Evolutionary conservation across 2,888 invertebrate genomes (phyloP).

Genomic region (Chloromyia formosa): DNA sequence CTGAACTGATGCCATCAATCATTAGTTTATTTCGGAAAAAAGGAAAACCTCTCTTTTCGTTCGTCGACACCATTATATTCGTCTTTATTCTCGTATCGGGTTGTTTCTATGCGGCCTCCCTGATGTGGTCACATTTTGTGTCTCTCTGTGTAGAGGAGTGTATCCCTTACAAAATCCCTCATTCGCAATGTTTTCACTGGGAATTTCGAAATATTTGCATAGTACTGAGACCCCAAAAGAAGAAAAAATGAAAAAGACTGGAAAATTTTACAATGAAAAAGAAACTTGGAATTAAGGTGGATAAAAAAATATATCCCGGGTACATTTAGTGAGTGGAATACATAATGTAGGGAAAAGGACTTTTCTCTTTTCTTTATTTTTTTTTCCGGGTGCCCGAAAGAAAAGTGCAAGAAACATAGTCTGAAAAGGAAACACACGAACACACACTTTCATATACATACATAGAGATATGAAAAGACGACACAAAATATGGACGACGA

Average conservation of each 20-base stretch:
- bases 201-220: conserved; percentile 41
- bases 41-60: background rate
- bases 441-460: too few species aligned
- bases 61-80: background rate
- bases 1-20: conserved; percentile 40
- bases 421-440: background rate
- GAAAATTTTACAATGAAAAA: conserved; percentile 39
- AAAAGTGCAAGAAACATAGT: conserved; percentile 3
- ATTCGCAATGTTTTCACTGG: conserved; percentile 10
- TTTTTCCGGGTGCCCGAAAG: background rate
- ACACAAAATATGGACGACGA: background rate
- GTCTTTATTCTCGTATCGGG: background rate
- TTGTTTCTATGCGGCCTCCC: background rate
- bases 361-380: background rate
- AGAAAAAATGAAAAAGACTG: too few species aligned
- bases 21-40: conserved; percentile 17
- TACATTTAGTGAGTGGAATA: conserved; percentile 41
- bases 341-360: conserved; percentile 22
- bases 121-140: too few species aligned
- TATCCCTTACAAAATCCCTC: conserved; percentile 33
- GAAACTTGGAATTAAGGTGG: conserved; percentile 40
- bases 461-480: background rate
- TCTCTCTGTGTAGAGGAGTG: background rate
- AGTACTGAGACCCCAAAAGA: background rate
- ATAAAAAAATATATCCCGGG: conserved; percentile 40